Base-by-base conservation (phyloP, 2,113 vertebrate species). In the Oxyura jamaicensis region DNA sequence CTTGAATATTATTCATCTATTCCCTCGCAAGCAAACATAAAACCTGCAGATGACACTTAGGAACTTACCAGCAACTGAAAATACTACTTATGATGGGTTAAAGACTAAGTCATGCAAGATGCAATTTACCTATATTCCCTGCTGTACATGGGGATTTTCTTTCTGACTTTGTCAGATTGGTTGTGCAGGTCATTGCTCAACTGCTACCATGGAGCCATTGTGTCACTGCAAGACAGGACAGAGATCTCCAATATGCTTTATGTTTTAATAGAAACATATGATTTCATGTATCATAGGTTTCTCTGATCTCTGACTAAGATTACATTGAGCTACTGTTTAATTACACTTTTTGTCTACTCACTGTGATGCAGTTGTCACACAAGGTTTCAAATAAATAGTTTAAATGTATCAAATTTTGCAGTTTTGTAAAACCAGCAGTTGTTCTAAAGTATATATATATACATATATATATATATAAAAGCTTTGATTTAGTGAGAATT, bases 161-260 rank as follows among this genome's bases (percentile, higher is more conserved):
- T 68, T 39, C 53, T 22, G 28, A 31, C 21, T 36, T 3, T 22
- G 11, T 16, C 41, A 72, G 20, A 17, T 29, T 7, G 2, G 5
- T 28, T 36, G n/a, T 73, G 33, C 19, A 56, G 44, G 19, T 10
- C 6, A 10, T 46, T 1, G 0, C 18, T 58, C 35, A 50, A 60
- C 29, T 4, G 35, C 29, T 89, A 81, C 22, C 0, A 0, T 11
- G 36, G 62, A 82, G 53, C 22, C 0, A 0, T 26, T 33, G 25
- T 60, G 50, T 42, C 73, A n/a, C 48, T 84, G 78, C 16, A 84
- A 42, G 35, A 28, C 29, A 63, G 31, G n/a, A 82, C 11, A 35
- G 46, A 75, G 31, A 52, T 23, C 3, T 82, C 20, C 28, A 3
- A 19, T 23, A 35, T 3, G n/a, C 6, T 53, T 91, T 55, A 5